Percentiles rank a stretch among this genome's conserved stretches.
Conservation (phyloP, 2,888 invertebrate genomes). For the Trachelus troglodyta region DNA sequence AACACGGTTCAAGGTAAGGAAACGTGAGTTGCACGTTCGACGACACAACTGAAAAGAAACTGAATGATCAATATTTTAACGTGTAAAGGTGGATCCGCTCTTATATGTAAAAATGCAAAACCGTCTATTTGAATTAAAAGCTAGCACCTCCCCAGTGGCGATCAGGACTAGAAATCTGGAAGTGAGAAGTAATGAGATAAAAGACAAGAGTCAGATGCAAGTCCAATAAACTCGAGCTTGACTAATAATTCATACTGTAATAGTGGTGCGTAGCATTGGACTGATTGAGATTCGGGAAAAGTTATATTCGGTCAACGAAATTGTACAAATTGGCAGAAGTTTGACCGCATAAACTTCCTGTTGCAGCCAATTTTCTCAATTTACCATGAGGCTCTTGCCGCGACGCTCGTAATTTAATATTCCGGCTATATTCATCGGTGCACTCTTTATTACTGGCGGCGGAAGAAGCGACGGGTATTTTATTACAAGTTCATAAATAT, state of each 20-base stretch:
- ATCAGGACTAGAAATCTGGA: no score
- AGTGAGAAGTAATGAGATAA: no score
- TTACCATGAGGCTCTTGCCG: constrained; percentile 1
- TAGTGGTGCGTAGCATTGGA: no score
- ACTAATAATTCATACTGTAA: no score
- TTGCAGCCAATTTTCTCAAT: constrained; percentile 2
- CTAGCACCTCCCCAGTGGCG: background rate
- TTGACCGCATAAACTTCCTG: constrained; percentile 4
- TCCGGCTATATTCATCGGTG: constrained; percentile 26
- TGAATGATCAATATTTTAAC: no score
- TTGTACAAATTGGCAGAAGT: background rate
- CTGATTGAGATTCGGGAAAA: no score
- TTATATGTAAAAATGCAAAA: background rate
- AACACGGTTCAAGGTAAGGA: no score
- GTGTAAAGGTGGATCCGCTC: background rate
- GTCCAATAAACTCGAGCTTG: no score
- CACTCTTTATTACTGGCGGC: constrained; percentile 35
- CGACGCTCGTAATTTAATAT: constrained; percentile 28
- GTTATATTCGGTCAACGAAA: no score
- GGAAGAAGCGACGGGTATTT: constrained; percentile 32
- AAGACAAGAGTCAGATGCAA: no score
- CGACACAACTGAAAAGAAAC: no score
- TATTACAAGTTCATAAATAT: constrained; percentile 43
- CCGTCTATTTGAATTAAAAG: background rate
- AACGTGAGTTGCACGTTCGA: no score